Percentiles rank a stretch among this genome's conserved stretches.
These are phyloP conservation scores for Ophioderma brevispina DNA, from an alignment of 35 echinoderm and acorn worm genomes.

Conservation along the genomic window DNA sequence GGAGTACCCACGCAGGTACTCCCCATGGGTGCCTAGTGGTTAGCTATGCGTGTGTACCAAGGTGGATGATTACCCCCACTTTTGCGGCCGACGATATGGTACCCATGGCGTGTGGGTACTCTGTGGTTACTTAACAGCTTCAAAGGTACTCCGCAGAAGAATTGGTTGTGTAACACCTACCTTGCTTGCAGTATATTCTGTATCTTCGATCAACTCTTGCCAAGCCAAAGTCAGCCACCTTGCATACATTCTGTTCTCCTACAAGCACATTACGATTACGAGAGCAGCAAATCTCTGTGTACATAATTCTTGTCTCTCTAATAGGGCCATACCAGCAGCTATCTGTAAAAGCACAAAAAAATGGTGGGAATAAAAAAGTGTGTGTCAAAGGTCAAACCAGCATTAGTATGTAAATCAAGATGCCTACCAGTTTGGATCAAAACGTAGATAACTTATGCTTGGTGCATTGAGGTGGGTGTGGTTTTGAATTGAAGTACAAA, in stretches of 20 bases:
- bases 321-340: conserved; percentile 63
- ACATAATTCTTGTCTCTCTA: conserved; percentile 53
- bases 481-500: no score
- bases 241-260: conserved; percentile 53
- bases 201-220: conserved; percentile 57
- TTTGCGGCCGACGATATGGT: background rate
- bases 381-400: background rate
- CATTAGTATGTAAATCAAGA: background rate
- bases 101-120: background rate
- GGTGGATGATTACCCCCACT: no score
- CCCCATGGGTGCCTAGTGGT: no score
- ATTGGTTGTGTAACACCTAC: no score
- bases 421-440: background rate
- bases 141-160: no score
- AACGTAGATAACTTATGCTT: no score
- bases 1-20: no score
- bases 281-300: conserved; percentile 66
- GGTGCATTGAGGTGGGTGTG: no score
- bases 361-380: background rate
- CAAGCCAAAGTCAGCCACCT: conserved; percentile 77
- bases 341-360: conserved; percentile 44
- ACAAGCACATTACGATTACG: conserved; percentile 69
- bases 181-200: conserved; percentile 64
- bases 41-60: no score
- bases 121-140: background rate